phyloP scores from a whole-genome alignment of 1,140 invertebrate genomes.

The Drosophila busckii region DNA sequence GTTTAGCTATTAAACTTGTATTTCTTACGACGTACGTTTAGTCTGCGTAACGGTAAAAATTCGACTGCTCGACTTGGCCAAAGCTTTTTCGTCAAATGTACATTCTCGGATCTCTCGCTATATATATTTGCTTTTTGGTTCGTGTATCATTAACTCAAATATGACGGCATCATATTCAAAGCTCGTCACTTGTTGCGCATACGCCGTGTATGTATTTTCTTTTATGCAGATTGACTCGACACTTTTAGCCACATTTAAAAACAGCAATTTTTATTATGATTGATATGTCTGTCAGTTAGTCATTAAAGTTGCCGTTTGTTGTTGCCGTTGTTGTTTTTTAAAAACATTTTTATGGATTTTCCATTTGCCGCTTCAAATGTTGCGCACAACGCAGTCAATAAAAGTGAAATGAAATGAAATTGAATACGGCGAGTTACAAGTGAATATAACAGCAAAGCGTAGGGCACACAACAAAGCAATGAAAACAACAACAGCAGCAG shows the following conservation, averaged over 20 bases:
- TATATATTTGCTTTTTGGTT: conserved; percentile 24
- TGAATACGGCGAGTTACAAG: too few species aligned
- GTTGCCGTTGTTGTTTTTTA: conserved; percentile 19
- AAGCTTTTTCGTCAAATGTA: conserved; percentile 61
- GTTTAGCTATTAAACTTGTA: conserved; percentile 2
- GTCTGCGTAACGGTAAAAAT: conserved; percentile 53
- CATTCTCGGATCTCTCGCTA: conserved; percentile 45
- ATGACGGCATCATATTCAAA: conserved; percentile 56
- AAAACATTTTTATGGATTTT: conserved; percentile 37
- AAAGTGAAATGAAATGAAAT: conserved; percentile 44
- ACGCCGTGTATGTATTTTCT: conserved; percentile 41
- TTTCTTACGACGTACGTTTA: conserved; percentile 32
- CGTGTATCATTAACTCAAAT: conserved; percentile 62
- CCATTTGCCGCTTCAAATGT: conserved; percentile 13
- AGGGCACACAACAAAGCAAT: conserved; percentile 28
- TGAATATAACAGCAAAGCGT: too few species aligned
- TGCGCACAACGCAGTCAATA: conserved; percentile 35
- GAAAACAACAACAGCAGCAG: conserved; percentile 24
- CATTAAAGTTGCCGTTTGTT: too few species aligned
- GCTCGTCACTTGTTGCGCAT: conserved; percentile 71
- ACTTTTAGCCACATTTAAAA: neutral
- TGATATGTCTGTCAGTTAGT: neutral
- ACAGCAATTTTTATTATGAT: conserved; percentile 3
- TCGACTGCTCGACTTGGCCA: conserved; percentile 59
- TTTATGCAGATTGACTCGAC: conserved; percentile 2